These are phyloP conservation scores for Lampris megalopsis DNA, from an alignment of 2,113 vertebrate genomes.

Conservation along the genomic window DNA sequence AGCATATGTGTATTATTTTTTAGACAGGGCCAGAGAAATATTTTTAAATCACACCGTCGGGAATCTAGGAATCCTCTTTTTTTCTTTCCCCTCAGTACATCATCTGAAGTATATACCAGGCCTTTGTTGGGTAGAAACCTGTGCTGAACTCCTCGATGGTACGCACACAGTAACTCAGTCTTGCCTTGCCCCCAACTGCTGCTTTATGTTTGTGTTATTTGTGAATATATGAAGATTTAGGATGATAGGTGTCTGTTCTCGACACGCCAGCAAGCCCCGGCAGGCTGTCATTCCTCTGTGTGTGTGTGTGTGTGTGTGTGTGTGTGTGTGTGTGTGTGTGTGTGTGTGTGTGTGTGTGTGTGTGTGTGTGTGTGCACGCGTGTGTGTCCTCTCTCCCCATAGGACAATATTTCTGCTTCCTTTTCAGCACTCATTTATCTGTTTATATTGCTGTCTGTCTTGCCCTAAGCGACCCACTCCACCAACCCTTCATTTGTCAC, in stretches of 20 bases:
- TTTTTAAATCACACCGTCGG: too few relatives aligned
- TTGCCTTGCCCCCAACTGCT: background rate
- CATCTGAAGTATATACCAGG: too few relatives aligned
- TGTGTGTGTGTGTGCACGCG: slow-evolving; percentile 12
- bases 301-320: slow-evolving; percentile 6
- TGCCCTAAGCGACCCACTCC: slow-evolving; percentile 27
- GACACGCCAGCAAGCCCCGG: background rate
- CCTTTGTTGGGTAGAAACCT: too few relatives aligned
- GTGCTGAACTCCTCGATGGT: too few relatives aligned
- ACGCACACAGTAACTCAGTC: too few relatives aligned
- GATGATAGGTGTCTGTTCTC: slow-evolving; percentile 15
- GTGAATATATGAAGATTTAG: background rate
- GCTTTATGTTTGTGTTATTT: background rate
- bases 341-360: background rate
- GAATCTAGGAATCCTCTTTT: too few relatives aligned
- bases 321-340: slow-evolving; percentile 10
- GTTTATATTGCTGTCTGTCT: slow-evolving; percentile 49
- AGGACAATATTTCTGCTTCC: slow-evolving; percentile 22
- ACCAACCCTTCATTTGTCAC: slow-evolving; percentile 45
- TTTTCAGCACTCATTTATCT: slow-evolving; percentile 41
- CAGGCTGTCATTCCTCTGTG: background rate
- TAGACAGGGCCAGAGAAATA: too few relatives aligned
- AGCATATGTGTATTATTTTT: too few relatives aligned
- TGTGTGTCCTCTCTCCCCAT: background rate
- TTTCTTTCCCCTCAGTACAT: too few relatives aligned